A percentile compares a stretch with the other conserved stretches of the same genome.
Conservation (phyloP, 2,888 invertebrate genomes). For the Philopedon plagiatum region DNA sequence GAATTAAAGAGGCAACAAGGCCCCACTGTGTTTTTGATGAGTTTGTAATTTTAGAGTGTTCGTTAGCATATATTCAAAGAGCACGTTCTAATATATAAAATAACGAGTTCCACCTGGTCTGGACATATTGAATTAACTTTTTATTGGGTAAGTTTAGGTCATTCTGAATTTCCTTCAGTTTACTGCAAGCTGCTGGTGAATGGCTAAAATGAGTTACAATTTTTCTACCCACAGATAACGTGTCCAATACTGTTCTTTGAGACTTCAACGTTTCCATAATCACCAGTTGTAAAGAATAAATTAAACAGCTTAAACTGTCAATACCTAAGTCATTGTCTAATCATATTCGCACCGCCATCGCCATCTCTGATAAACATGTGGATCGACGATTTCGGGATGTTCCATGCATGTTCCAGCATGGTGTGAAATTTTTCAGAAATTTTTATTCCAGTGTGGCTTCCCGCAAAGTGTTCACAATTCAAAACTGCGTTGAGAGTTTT, state of each 20-base stretch:
- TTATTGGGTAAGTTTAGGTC: background rate
- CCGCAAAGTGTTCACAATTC: background rate
- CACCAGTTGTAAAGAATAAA: background rate
- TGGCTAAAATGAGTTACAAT: constrained; percentile 10
- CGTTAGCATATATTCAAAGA: background rate
- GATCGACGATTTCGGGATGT: background rate
- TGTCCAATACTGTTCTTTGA: constrained; percentile 6
- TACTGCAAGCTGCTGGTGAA: constrained; percentile 6
- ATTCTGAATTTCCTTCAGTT: constrained; percentile 4
- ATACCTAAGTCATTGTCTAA: too few species aligned
- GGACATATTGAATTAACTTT: constrained; percentile 13
- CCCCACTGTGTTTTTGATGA: constrained; percentile 11
- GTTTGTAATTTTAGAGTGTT: background rate
- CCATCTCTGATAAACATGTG: background rate
- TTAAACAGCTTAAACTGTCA: background rate
- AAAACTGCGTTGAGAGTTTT: background rate
- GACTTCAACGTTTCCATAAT: background rate
- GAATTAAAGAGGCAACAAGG: background rate
- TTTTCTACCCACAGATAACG: background rate
- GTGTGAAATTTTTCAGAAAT: too few species aligned
- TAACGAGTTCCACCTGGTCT: constrained; percentile 11
- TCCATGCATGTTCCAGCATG: background rate
- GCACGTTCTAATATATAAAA: constrained; percentile 15
- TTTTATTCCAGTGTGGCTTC: background rate
- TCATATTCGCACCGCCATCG: constrained; percentile 1